phyloP scores from a whole-genome alignment of 2,888 invertebrate species.

The Eupithecia tripunctaria region DNA sequence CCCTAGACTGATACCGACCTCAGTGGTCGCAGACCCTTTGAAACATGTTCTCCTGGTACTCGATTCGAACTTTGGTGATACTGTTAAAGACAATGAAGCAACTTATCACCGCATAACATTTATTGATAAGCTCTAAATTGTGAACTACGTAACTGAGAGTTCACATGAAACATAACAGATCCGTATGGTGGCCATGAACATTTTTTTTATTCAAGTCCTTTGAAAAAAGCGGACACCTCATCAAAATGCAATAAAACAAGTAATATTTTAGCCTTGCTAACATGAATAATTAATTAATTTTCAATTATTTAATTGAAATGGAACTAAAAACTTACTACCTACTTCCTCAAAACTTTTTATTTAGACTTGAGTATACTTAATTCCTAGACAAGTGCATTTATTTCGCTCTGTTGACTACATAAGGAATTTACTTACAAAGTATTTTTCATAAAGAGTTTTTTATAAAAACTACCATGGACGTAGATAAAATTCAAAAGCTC shows the following conservation, averaged over 20 bases:
- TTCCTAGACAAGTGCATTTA: not conserved
- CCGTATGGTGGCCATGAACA: not conserved
- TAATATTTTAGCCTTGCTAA: not conserved
- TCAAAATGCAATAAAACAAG: not conserved
- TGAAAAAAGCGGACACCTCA: not conserved
- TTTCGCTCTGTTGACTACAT: not conserved
- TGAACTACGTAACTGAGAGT: not conserved
- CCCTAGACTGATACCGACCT: slow-evolving; percentile 80
- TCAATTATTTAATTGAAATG: not conserved
- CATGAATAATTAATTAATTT: not conserved
- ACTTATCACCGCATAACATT: slow-evolving; percentile 69
- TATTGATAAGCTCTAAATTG: slow-evolving; percentile 48
- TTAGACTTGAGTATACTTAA: not conserved
- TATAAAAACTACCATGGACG: too few relatives aligned
- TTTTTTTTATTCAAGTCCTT: not conserved
- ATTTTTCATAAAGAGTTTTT: not conserved
- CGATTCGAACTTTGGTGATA: slow-evolving; percentile 86
- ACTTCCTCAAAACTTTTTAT: not conserved
- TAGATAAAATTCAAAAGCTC: too few relatives aligned
- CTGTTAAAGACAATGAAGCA: slow-evolving; percentile 73
- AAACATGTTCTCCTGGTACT: slow-evolving; percentile 82
- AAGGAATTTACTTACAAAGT: not conserved
- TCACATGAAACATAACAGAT: not conserved
- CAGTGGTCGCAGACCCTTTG: slow-evolving; percentile 81
- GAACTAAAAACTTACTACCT: not conserved